A percentile compares a stretch with the other conserved stretches of the same genome.
phyloP scores from a whole-genome alignment of 2,888 invertebrate species.

The Lepetodrilus schrolli region DNA sequence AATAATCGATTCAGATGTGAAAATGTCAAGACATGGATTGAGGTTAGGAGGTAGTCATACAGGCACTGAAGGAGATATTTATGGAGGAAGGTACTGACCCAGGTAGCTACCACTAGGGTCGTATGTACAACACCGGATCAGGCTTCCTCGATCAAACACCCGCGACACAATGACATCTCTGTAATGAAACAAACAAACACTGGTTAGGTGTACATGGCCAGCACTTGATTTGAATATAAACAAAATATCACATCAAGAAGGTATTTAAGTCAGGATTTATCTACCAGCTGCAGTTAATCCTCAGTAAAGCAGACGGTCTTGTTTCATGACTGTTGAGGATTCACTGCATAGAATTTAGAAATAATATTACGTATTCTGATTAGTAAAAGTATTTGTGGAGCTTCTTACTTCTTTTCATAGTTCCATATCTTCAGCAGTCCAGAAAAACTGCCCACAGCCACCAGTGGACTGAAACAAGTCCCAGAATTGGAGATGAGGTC shows the following conservation, averaged over 20 bases:
- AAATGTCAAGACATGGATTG: not conserved
- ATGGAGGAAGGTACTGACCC: no score
- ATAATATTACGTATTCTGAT: not conserved
- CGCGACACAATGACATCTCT: conserved; percentile 67
- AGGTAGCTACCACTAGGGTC: conserved; percentile 70
- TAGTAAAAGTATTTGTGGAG: not conserved
- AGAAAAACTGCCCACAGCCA: conserved; percentile 74
- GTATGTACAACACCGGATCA: conserved; percentile 69
- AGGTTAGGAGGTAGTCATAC: not conserved
- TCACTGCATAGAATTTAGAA: not conserved
- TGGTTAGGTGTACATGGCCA: no score
- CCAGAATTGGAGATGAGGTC: no score
- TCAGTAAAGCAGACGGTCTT: no score
- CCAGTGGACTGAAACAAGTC: conserved; percentile 62
- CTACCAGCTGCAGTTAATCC: no score
- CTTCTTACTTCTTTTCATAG: conserved; percentile 72
- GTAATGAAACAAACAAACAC: no score
- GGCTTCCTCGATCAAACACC: conserved; percentile 66
- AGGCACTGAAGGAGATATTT: not conserved
- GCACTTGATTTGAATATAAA: no score
- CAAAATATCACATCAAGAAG: no score
- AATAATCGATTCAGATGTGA: no score
- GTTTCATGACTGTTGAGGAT: no score
- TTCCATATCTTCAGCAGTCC: conserved; percentile 75
- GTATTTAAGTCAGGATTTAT: no score